Percentiles rank a stretch among this genome's conserved stretches.
These are phyloP conservation scores for Myoxocephalus aenaeus DNA, from an alignment of 2,797 vertebrate species.

Conservation along the genomic window DNA sequence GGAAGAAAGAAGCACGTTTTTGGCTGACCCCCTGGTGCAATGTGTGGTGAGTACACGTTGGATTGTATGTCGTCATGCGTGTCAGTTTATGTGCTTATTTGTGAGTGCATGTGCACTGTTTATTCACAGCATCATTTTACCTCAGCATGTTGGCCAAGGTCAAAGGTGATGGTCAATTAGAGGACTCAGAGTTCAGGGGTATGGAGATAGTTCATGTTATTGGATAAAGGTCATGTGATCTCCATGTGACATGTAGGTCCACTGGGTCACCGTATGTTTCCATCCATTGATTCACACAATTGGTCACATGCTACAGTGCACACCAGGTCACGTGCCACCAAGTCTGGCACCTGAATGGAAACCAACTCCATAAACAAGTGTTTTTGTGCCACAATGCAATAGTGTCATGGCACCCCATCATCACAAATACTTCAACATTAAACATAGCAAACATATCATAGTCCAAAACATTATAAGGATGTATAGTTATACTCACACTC, in stretches of 20 bases:
- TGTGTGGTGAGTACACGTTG: slow-evolving; percentile 79
- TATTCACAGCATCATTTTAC: slow-evolving; percentile 27
- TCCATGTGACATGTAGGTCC: slow-evolving; percentile 17
- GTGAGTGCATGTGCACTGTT: slow-evolving; percentile 6
- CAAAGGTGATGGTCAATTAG: slow-evolving; percentile 53
- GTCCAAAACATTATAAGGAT: neutral
- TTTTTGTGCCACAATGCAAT: neutral
- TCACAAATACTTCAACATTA: neutral
- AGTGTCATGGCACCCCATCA: neutral
- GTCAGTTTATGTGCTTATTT: slow-evolving; percentile 1
- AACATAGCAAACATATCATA: neutral
- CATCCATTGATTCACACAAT: slow-evolving; percentile 33
- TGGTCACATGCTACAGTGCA: slow-evolving; percentile 50
- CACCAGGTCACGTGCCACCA: slow-evolving; percentile 48
- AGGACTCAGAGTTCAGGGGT: slow-evolving; percentile 22
- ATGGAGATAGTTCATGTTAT: neutral
- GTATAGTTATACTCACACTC: neutral
- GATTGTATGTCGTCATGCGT: neutral
- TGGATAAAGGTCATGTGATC: slow-evolving; percentile 39
- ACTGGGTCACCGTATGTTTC: slow-evolving; percentile 17
- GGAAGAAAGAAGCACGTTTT: slow-evolving; percentile 62
- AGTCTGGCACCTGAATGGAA: slow-evolving; percentile 28
- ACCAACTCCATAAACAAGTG: neutral
- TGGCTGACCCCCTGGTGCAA: slow-evolving; percentile 77
- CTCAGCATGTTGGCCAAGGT: slow-evolving; percentile 48